phyloP scores from a whole-genome alignment of 2,888 invertebrate species.

The Belgica antarctica region DNA sequence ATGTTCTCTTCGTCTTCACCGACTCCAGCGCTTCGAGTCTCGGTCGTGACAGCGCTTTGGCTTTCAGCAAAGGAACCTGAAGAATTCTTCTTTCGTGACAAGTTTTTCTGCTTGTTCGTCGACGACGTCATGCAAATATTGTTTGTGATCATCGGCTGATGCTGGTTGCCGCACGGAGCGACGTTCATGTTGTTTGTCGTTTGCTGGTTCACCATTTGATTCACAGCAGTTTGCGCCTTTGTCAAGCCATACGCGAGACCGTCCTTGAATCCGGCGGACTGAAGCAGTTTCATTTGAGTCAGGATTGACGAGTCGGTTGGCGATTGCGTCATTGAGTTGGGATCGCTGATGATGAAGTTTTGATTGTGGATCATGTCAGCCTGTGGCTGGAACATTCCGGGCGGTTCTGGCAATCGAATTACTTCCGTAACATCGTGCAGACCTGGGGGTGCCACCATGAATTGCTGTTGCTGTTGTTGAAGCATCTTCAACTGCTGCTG shows the following conservation, averaged over 20 bases:
- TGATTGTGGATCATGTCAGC: constrained; percentile 24
- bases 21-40: constrained; percentile 55
- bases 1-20: constrained; percentile 52
- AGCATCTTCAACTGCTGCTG: constrained; percentile 48
- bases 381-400: constrained; percentile 37
- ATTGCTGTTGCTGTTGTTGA: constrained; percentile 49
- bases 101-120: constrained; percentile 45
- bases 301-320: constrained; percentile 54
- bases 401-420: constrained; percentile 39
- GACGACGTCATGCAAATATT: constrained; percentile 46
- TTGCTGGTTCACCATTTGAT: constrained; percentile 46
- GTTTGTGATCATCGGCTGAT: constrained; percentile 45
- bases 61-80: constrained; percentile 51
- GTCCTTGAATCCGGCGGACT: constrained; percentile 55
- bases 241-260: constrained; percentile 49
- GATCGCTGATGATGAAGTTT: constrained; percentile 42
- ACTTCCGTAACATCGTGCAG: constrained; percentile 42
- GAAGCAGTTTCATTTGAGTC: constrained; percentile 54
- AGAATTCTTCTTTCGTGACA: constrained; percentile 48
- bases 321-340: not conserved
- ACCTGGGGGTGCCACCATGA: constrained; percentile 38
- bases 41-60: constrained; percentile 50
- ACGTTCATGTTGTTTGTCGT: constrained; percentile 21
- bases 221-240: constrained; percentile 47
- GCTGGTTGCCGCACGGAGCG: constrained; percentile 41